Evolutionary conservation across 2,797 vertebrate species (phyloP).

Genomic region (Buceros bicornis): DNA sequence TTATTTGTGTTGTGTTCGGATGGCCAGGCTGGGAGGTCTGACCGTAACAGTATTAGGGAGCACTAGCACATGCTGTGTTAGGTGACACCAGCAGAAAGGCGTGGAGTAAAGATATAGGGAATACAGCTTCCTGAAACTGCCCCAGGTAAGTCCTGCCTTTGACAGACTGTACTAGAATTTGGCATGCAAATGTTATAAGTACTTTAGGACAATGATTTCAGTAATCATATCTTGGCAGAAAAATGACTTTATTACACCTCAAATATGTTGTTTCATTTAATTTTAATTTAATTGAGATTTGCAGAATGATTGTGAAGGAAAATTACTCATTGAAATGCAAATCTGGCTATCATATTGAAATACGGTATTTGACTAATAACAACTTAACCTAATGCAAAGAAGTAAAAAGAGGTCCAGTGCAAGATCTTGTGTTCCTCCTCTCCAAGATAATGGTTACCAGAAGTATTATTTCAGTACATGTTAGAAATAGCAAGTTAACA

Average conservation of each 20-base stretch:
- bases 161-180: background rate
- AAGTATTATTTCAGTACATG: background rate
- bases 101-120: fast-evolving
- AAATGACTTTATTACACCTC: background rate
- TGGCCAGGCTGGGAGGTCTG: background rate
- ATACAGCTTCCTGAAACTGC: background rate
- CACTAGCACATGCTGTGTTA: background rate
- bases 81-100: background rate
- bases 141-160: background rate
- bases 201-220: background rate
- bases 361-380: background rate
- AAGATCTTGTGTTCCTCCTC: background rate
- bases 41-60: background rate
- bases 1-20: background rate
- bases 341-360: background rate
- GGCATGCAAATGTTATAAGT: background rate
- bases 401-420: background rate
- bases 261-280: background rate
- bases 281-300: background rate
- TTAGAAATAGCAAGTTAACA: background rate
- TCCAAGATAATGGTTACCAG: background rate
- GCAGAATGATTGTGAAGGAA: background rate
- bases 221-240: background rate
- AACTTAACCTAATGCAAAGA: background rate
- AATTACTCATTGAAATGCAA: background rate